Conservation (phyloP, 2,113 vertebrate genomes). For the Apteryx owenii region DNA sequence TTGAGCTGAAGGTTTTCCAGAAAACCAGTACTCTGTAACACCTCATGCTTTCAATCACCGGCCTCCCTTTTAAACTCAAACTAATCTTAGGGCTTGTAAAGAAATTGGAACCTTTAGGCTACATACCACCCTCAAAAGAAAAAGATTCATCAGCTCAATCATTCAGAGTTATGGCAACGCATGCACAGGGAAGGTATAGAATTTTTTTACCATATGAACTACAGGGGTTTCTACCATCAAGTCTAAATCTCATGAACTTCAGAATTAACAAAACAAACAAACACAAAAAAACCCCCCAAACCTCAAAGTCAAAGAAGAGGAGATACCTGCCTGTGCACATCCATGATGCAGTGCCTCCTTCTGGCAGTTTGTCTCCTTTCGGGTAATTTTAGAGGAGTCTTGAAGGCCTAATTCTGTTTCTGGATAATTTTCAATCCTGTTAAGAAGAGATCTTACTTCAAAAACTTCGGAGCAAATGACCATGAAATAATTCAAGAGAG, state of each 20-base stretch:
- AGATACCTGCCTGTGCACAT: background rate
- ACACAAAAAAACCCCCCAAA: background rate
- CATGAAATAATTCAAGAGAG: background rate
- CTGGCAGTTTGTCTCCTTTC: background rate
- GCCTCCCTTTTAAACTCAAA: background rate
- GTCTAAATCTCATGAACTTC: background rate
- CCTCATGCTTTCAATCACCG: background rate
- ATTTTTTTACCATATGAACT: background rate
- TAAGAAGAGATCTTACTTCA: background rate
- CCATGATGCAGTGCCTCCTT: background rate
- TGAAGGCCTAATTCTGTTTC: background rate
- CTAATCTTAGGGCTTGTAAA: background rate
- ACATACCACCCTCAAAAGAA: background rate
- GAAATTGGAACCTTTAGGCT: background rate
- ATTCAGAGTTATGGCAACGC: background rate
- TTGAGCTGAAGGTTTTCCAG: background rate
- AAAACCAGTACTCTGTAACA: background rate
- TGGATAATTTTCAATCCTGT: background rate
- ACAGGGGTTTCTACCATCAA: background rate
- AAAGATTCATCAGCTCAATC: background rate
- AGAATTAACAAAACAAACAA: background rate
- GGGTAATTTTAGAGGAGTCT: too few species aligned
- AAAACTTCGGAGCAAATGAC: background rate
- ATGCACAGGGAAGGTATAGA: background rate
- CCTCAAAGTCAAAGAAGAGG: too few species aligned